Percentiles rank a stretch among this genome's conserved stretches.
Evolutionary conservation across 2,113 vertebrate genomes (phyloP).

Genomic region (Xyrauchen texanus): DNA sequence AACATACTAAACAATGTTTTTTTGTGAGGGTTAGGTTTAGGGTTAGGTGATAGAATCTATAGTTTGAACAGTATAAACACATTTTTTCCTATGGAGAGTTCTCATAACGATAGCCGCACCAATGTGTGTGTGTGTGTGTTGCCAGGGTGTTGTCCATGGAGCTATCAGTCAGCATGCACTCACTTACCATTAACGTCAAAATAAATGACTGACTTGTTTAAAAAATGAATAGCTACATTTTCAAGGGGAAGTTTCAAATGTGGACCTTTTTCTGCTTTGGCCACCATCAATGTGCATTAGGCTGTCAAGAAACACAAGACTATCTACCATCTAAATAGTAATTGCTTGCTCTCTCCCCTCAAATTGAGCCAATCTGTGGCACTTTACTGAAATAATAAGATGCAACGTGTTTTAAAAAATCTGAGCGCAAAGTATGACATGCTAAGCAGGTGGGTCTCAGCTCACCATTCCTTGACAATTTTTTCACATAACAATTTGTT

Average conservation of each 20-base stretch:
- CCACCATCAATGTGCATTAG: conserved; percentile 17
- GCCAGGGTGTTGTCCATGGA: not conserved
- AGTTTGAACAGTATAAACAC: no score
- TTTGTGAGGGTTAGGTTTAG: no score
- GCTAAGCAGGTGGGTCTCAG: conserved; percentile 61
- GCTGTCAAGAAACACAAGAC: conserved; percentile 27
- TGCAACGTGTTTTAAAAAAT: conserved; percentile 61
- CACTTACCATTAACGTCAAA: conserved; percentile 38
- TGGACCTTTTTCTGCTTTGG: conserved; percentile 13
- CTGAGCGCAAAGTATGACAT: conserved; percentile 61
- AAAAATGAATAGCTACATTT: conserved; percentile 31
- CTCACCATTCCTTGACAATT: conserved; percentile 65
- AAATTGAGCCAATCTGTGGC: not conserved
- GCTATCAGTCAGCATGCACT: conserved; percentile 2
- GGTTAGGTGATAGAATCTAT: no score
- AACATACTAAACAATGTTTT: no score
- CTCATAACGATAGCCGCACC: no score
- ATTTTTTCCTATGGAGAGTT: no score
- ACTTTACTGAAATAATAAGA: conserved; percentile 37
- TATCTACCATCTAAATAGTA: conserved; percentile 17
- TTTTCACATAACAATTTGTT: conserved; percentile 66
- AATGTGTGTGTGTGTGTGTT: no score
- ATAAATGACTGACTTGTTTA: conserved; percentile 30
- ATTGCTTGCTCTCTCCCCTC: conserved; percentile 35
- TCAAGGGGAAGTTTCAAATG: conserved; percentile 23